A percentile compares a stretch with the other conserved stretches of the same genome.
Evolutionary conservation across 1,140 invertebrate genomes (phyloP).

Genomic region (Bombus consobrinus): DNA sequence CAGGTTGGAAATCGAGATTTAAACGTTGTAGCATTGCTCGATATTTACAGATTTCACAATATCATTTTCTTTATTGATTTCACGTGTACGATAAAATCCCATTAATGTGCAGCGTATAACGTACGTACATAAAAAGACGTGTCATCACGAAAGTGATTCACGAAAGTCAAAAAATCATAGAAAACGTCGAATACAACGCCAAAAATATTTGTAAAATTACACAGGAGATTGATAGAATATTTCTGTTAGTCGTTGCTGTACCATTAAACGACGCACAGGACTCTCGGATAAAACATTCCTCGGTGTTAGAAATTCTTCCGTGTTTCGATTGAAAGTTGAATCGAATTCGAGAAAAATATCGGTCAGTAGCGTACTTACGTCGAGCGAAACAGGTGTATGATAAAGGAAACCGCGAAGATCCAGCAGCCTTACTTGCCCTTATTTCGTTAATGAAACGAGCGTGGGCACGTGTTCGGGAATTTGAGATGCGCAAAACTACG

Average conservation of each 20-base stretch:
- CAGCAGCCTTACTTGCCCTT: constrained; percentile 52
- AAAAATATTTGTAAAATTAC: background rate
- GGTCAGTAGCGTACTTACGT: background rate
- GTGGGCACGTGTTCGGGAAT: constrained; percentile 30
- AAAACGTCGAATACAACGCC: too few species aligned
- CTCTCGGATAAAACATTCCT: background rate
- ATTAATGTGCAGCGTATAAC: too few species aligned
- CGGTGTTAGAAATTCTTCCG: background rate
- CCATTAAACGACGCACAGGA: too few species aligned
- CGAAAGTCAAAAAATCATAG: too few species aligned
- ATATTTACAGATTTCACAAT: background rate
- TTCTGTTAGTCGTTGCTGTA: background rate
- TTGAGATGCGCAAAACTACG: constrained; percentile 55
- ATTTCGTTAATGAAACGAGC: constrained; percentile 56
- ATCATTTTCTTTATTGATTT: background rate
- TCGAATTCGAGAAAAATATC: background rate
- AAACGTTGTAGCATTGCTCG: background rate
- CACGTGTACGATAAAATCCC: background rate
- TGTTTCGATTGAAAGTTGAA: background rate
- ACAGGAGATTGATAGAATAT: background rate
- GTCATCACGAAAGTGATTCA: too few species aligned
- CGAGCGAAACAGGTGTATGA: rapidly evolving
- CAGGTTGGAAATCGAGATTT: background rate
- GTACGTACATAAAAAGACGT: too few species aligned
- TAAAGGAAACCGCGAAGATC: background rate